Evolutionary conservation across 2,113 vertebrate genomes (phyloP).

Genomic region (Atrichornis clamosus): DNA sequence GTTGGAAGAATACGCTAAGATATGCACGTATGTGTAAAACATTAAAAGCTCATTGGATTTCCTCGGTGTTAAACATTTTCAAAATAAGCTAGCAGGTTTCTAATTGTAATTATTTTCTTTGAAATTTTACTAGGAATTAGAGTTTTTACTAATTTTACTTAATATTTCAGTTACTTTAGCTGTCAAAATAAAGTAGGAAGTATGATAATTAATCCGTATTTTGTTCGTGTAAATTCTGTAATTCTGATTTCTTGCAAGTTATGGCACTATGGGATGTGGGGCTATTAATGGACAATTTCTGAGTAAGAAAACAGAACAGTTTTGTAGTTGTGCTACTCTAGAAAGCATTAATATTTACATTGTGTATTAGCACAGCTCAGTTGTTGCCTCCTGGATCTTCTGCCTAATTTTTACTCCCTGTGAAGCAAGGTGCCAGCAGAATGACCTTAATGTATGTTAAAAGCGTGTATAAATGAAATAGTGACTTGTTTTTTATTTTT

Average conservation of each 20-base stretch:
- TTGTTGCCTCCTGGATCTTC: background rate
- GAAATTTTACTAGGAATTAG: background rate
- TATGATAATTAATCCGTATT: background rate
- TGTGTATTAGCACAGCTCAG: background rate
- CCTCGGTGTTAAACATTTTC: rapidly evolving
- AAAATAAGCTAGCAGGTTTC: background rate
- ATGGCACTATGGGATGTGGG: background rate
- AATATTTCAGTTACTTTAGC: background rate
- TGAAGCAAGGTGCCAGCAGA: background rate
- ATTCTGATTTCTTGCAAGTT: background rate
- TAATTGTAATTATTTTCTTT: background rate
- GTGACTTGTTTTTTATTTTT: background rate
- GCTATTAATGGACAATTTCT: background rate
- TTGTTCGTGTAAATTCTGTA: background rate
- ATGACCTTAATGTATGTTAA: background rate
- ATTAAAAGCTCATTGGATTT: background rate
- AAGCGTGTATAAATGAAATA: background rate
- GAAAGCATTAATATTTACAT: rapidly evolving
- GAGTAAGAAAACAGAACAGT: background rate
- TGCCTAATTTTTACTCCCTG: background rate
- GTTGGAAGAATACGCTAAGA: conserved; percentile 83
- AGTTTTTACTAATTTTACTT: background rate
- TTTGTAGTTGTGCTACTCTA: background rate
- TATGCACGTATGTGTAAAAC: conserved; percentile 80
- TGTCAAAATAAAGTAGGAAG: background rate